These are phyloP conservation scores for Acheta domesticus DNA, from an alignment of 2,888 invertebrate genomes.

Conservation along the genomic window DNA sequence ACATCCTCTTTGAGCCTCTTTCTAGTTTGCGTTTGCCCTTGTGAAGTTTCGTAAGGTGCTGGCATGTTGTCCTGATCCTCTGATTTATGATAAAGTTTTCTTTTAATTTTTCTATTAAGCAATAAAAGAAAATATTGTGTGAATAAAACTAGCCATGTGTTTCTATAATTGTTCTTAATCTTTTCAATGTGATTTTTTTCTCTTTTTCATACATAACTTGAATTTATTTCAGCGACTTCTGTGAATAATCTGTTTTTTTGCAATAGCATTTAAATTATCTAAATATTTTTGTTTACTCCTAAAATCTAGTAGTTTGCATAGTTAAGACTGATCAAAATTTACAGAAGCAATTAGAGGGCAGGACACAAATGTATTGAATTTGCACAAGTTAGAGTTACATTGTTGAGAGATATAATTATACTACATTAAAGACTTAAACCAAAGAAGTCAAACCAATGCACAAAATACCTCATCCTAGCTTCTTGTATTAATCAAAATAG, in stretches of 20 bases:
- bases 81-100: not conserved
- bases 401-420: slow-evolving; percentile 23
- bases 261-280: too few species aligned
- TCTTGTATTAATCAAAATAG: slow-evolving; percentile 3
- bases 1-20: not conserved
- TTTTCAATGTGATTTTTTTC: too few species aligned
- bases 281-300: too few species aligned
- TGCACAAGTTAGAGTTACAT: slow-evolving; percentile 11
- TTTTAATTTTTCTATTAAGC: too few species aligned
- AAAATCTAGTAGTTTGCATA: not conserved
- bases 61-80: not conserved
- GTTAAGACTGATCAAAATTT: slow-evolving; percentile 4
- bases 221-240: too few species aligned
- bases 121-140: too few species aligned
- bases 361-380: slow-evolving; percentile 18
- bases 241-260: too few species aligned
- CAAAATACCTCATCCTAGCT: slow-evolving; percentile 31
- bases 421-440: not conserved
- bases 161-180: too few species aligned
- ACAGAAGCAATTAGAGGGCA: not conserved
- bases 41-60: slow-evolving; percentile 9
- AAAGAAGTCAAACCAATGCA: slow-evolving; percentile 26
- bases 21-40: not conserved
- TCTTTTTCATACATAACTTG: too few species aligned
- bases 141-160: too few species aligned